Percentiles rank a stretch among this genome's conserved stretches.
phyloP scores from a whole-genome alignment of 1,140 invertebrate species.

The Drosophila bipectinata region DNA sequence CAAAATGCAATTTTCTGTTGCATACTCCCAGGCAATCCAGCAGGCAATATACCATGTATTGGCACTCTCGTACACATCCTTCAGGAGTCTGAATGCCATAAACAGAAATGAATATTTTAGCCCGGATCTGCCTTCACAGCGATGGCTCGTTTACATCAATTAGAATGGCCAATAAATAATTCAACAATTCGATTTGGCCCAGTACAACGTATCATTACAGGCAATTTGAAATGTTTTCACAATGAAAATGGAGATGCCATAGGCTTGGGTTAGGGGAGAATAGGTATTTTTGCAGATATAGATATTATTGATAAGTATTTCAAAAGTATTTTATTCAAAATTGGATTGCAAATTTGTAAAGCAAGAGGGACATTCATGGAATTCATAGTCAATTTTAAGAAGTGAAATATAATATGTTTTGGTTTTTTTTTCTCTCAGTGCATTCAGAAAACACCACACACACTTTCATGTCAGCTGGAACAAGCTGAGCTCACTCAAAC shows the following conservation, averaged over 20 bases:
- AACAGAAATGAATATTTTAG: constrained; percentile 26
- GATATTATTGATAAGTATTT: neutral
- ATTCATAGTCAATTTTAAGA: neutral
- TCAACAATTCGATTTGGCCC: constrained; percentile 49
- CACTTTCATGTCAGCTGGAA: constrained; percentile 15
- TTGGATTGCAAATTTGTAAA: no score
- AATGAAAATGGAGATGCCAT: constrained; percentile 17
- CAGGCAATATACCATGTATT: neutral
- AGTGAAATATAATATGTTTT: no score
- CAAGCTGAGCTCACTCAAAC: constrained; percentile 69
- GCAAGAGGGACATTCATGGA: neutral
- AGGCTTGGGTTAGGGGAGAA: neutral
- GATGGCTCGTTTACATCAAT: constrained; percentile 58
- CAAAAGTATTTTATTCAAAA: neutral
- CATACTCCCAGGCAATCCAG: constrained; percentile 30
- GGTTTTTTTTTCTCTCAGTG: neutral
- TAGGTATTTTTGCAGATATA: neutral
- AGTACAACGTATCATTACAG: constrained; percentile 51
- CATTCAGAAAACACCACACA: neutral
- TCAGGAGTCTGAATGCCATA: constrained; percentile 20
- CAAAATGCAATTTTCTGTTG: constrained; percentile 45
- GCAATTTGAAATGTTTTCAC: constrained; percentile 53
- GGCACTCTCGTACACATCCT: neutral
- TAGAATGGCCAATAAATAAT: constrained; percentile 65
- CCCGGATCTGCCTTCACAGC: neutral